These are phyloP conservation scores for Brassicogethes aeneus DNA, from an alignment of 2,888 invertebrate species.

Conservation along the genomic window DNA sequence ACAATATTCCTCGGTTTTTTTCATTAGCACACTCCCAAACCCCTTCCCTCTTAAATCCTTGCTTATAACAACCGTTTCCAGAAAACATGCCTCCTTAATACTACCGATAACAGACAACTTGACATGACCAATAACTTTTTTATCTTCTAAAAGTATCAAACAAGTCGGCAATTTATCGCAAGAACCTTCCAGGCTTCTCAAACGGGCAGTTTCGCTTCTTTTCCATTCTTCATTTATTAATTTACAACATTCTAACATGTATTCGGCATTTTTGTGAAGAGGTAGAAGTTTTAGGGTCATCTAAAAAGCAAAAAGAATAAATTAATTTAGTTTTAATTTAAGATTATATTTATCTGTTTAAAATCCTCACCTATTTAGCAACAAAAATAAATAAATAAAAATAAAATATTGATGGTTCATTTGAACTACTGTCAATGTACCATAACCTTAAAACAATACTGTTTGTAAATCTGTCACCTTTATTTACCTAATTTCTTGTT, in stretches of 20 bases:
- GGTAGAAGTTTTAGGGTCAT: constrained; percentile 47
- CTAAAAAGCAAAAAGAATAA: constrained; percentile 5
- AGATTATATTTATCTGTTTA: too few species aligned
- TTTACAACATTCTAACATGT: constrained; percentile 60
- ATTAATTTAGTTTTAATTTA: neutral
- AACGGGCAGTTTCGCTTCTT: constrained; percentile 68
- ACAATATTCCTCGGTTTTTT: constrained; percentile 65
- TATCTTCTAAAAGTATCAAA: constrained; percentile 53
- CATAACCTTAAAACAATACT: too few species aligned
- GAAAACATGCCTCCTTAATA: constrained; percentile 61
- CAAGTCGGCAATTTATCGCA: constrained; percentile 65
- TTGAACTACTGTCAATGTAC: too few species aligned
- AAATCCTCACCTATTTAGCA: too few species aligned
- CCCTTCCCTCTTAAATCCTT: constrained; percentile 63
- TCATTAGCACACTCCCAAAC: constrained; percentile 67
- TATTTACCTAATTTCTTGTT: too few species aligned
- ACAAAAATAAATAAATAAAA: too few species aligned
- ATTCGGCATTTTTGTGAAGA: constrained; percentile 64
- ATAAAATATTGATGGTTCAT: too few species aligned
- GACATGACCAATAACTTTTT: constrained; percentile 64
- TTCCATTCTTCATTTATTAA: constrained; percentile 84
- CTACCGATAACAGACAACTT: constrained; percentile 67
- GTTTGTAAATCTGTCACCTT: too few species aligned
- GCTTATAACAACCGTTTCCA: constrained; percentile 75
- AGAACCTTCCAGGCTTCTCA: constrained; percentile 64